Percentiles rank a stretch among this genome's conserved stretches.
These are phyloP conservation scores for Trichechus manatus DNA, from an alignment of 2,113 vertebrate genomes.

Conservation along the genomic window DNA sequence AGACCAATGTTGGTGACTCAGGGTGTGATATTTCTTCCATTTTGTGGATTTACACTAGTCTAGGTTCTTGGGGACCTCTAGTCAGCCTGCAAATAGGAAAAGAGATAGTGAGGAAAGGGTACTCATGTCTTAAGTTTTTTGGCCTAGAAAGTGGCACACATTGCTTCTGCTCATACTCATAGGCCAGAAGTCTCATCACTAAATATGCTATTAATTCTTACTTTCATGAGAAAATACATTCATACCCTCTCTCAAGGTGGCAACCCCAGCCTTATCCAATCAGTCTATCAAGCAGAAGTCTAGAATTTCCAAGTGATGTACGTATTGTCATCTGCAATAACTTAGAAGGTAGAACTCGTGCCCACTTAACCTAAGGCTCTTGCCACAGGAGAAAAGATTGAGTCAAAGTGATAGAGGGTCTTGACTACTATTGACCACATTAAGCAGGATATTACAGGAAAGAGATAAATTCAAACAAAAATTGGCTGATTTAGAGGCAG, in stretches of 20 bases:
- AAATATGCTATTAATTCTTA: neutral
- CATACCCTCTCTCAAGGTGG: neutral
- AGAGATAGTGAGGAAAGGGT: neutral
- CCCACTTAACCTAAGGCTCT: neutral
- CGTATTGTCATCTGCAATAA: neutral
- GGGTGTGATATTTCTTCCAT: neutral
- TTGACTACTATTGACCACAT: neutral
- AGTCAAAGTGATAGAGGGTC: neutral
- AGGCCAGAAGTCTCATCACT: neutral
- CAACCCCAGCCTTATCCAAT: neutral
- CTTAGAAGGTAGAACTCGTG: neutral
- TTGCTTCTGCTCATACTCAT: neutral
- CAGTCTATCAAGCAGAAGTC: too few relatives aligned
- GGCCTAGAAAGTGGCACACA: neutral
- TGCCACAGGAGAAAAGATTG: neutral
- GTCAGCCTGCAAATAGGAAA: neutral
- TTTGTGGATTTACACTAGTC: neutral
- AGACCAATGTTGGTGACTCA: neutral
- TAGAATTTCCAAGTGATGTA: too few relatives aligned
- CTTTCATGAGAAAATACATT: neutral
- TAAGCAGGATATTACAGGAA: neutral
- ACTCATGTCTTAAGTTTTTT: neutral
- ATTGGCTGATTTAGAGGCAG: neutral
- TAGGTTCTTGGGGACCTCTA: neutral
- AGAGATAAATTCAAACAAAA: neutral